These are phyloP conservation scores for Callosobruchus maculatus DNA, from an alignment of 2,888 invertebrate genomes.

Conservation along the genomic window DNA sequence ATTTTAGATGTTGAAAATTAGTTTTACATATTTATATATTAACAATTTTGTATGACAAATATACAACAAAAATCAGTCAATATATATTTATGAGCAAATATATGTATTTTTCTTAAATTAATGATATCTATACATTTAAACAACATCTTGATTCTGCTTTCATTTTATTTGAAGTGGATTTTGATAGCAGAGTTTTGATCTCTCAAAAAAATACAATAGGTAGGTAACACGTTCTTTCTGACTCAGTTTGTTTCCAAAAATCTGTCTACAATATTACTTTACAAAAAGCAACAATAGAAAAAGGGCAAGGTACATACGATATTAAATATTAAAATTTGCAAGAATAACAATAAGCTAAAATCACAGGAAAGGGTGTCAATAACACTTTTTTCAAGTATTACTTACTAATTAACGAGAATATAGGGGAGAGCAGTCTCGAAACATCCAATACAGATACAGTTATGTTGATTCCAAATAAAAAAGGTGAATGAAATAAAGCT, in stretches of 20 bases:
- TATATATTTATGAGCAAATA: background rate
- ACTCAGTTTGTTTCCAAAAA: background rate
- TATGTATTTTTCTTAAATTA: background rate
- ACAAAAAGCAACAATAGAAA: background rate
- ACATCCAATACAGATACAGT: background rate
- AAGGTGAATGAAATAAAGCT: no score
- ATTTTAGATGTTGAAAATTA: background rate
- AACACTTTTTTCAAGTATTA: background rate
- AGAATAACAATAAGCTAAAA: conserved; percentile 45
- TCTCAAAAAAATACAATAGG: background rate
- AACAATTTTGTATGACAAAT: background rate
- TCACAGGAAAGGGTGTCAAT: conserved; percentile 41
- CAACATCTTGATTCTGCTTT: background rate
- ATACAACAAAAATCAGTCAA: background rate
- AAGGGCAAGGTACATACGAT: background rate
- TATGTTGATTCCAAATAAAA: no score
- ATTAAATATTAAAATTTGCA: conserved; percentile 39
- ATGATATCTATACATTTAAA: background rate
- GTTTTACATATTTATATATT: background rate
- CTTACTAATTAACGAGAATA: background rate
- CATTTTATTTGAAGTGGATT: background rate
- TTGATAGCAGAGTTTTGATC: background rate
- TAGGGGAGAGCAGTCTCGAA: background rate
- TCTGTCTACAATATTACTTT: background rate
- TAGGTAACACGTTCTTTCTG: background rate